Percentiles rank a stretch among this genome's conserved stretches.
Conservation (phyloP, 1,140 invertebrate species). For the Penaeus japonicus region DNA sequence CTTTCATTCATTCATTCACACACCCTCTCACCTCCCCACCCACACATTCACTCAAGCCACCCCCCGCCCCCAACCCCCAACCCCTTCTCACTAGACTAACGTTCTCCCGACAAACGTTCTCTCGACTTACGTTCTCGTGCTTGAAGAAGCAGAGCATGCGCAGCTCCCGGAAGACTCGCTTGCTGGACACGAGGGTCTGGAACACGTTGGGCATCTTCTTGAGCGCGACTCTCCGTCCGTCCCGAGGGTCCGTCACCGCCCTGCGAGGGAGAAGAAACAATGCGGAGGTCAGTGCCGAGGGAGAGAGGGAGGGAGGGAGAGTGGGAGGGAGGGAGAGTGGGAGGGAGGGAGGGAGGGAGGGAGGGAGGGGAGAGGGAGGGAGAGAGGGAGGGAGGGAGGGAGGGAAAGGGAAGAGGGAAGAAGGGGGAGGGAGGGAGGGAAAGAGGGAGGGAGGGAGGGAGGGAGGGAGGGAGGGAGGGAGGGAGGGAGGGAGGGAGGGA, state of each 20-base stretch:
- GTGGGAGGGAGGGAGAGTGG: background rate
- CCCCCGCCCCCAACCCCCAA: background rate
- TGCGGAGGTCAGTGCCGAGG: background rate
- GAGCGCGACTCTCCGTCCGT: constrained; percentile 94
- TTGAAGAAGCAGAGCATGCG: constrained; percentile 99
- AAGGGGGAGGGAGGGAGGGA: too few relatives aligned
- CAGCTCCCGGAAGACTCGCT: constrained; percentile 97
- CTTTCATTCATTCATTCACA: too few relatives aligned
- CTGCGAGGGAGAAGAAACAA: constrained; percentile 70
- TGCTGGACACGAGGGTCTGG: constrained; percentile 97
- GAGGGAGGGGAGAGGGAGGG: too few relatives aligned
- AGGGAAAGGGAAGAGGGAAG: too few relatives aligned
- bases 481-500: too few relatives aligned
- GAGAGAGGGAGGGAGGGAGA: too few relatives aligned
- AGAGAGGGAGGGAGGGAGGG: too few relatives aligned
- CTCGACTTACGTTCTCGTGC: constrained; percentile 90
- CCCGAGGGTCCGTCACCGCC: constrained; percentile 99
- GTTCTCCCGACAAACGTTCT: background rate
- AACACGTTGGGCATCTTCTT: constrained; percentile 99
- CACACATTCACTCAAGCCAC: background rate
- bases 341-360: background rate
- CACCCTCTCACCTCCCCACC: too few relatives aligned
- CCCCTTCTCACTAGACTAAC: background rate
- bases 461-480: too few relatives aligned
- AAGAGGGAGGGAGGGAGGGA: too few relatives aligned